Conservation (phyloP, 2,113 vertebrate genomes). For the Archocentrus centrarchus region DNA sequence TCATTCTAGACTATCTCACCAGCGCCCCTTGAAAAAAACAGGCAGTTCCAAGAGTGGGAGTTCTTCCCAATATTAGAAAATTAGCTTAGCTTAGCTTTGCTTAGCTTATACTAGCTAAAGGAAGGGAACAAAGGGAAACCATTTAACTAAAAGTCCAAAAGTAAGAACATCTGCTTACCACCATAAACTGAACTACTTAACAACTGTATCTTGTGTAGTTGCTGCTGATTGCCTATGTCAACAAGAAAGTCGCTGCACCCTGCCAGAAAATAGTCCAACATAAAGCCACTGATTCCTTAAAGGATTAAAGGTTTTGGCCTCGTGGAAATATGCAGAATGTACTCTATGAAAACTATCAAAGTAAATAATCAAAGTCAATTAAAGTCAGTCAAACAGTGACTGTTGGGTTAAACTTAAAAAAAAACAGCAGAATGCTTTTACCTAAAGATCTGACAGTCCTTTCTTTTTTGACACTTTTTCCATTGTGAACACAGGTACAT, state of each 20-base stretch:
- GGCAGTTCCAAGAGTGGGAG: neutral
- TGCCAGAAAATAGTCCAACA: neutral
- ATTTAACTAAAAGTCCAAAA: neutral
- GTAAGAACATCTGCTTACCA: neutral
- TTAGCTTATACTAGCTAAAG: neutral
- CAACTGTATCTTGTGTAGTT: constrained; percentile 5
- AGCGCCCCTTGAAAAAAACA: neutral
- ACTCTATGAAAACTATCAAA: neutral
- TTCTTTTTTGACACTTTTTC: neutral
- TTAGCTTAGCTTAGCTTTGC: neutral
- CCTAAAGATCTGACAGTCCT: neutral
- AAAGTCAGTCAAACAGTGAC: neutral
- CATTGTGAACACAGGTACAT: neutral
- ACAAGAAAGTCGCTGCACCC: neutral
- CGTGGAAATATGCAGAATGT: neutral
- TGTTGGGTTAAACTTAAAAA: neutral
- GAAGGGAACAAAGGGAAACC: neutral
- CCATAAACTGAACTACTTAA: neutral
- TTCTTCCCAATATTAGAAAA: neutral
- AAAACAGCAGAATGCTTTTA: neutral
- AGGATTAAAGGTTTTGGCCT: constrained; percentile 4
- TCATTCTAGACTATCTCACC: neutral
- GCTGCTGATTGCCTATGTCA: neutral
- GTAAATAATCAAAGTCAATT: neutral
- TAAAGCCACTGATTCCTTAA: constrained; percentile 1